Evolutionary conservation across 30 jellyfish, hydroid and myxozoan species (phyloP), one percentile per base, ranked within the genome.

Genomic region (Clytia hemisphaerica): DNA sequence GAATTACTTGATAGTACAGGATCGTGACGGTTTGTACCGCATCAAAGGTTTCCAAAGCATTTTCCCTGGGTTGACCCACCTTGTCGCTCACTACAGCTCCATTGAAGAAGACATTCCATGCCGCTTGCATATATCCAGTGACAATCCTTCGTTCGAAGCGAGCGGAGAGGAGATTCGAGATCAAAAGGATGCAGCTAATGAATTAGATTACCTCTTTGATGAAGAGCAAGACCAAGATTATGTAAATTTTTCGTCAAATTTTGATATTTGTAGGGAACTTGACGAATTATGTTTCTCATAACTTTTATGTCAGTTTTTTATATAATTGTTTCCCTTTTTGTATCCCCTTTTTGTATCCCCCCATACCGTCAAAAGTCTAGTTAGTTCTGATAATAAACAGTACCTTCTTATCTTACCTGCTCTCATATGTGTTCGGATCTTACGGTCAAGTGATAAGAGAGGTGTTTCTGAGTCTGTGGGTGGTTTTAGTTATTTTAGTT

Each of bases 11-110:
- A 78, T 86, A 3, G 73, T 72, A 35, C 45, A 46, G 9, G 37
- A 24, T 10, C 71, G 79, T 27, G 65, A 65, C 31, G 85, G 85
- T 34, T 61, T 45, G 7, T 72, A 21, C 37, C 42, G 37, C 22
- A 78, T 46, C n/a, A 73, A 86, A 89, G 96, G 96, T 7, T 78
- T 72, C 64, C 25, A 46, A 12, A 45, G 58, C 21, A 37, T 86
- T 18, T 86, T 78, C 49, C 78, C 67, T 16, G 26, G 92, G 29
- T 55, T 86, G 6, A 48, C 84, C 6, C 59, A 61, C 68, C 67
- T 86, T 32, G 92, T 86, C 4, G 93, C 93, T 1, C 76, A 60
- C 48, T 86, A 86, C 32, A 92, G 94, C 65, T 69, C 93, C 16
- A 57, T 73, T 37, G 76, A 73, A 59, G 87, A 72, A 29, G 96